A percentile compares a stretch with the other conserved stretches of the same genome.
Conservation (phyloP, 2,113 vertebrate species). For the Chitala chitala region DNA sequence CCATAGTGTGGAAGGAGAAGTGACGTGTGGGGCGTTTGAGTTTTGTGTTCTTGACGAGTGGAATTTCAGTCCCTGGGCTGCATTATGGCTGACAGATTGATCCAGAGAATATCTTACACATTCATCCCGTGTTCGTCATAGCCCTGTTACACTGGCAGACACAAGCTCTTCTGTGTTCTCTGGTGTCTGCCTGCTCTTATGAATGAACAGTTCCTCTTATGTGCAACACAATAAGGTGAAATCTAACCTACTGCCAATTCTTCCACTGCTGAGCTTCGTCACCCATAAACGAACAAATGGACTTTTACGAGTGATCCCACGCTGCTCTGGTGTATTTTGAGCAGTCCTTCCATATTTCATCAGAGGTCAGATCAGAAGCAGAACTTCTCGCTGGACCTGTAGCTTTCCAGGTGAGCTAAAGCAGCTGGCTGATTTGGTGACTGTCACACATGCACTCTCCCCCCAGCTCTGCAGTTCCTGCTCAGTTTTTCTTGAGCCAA, state of each 20-base stretch:
- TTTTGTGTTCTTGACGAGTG: background rate
- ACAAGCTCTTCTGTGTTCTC: background rate
- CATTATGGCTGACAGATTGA: background rate
- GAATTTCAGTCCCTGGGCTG: background rate
- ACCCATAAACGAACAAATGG: background rate
- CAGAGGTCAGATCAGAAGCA: background rate
- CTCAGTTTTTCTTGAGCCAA: too few species aligned
- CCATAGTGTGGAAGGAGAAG: background rate
- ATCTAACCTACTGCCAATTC: background rate
- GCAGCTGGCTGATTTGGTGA: too few species aligned
- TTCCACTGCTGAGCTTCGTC: background rate
- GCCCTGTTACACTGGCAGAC: background rate
- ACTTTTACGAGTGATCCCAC: too few species aligned
- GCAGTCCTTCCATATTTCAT: too few species aligned
- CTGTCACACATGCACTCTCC: too few species aligned
- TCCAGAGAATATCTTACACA: background rate
- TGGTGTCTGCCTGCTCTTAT: conserved; percentile 13
- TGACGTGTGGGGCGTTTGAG: background rate
- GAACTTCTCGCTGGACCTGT: background rate
- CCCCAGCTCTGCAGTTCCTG: too few species aligned
- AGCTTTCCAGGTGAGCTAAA: conserved; percentile 15
- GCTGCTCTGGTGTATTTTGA: too few species aligned
- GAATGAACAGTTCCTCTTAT: conserved; percentile 54
- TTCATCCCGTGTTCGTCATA: background rate
- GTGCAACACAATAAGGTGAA: conserved; percentile 47